Conservation (phyloP, 53 echinoderm and acorn worm species). For the Crossaster papposus region DNA sequence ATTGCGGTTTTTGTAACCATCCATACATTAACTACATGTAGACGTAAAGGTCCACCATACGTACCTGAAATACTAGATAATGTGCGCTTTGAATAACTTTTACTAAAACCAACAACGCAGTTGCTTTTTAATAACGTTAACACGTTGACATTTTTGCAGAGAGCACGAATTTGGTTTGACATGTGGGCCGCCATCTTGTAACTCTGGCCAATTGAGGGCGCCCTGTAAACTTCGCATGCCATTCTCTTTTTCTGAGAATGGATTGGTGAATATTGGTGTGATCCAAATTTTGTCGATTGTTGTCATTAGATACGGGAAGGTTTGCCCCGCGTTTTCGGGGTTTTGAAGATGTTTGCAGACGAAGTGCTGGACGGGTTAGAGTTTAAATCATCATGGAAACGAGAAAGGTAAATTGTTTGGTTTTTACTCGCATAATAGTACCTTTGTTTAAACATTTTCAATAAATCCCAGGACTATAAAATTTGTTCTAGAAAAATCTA, state of each 20-base stretch:
- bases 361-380: conserved; percentile 84
- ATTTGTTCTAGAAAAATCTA: too few relatives aligned
- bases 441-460: too few relatives aligned
- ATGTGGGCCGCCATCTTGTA: conserved; percentile 53
- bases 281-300: conserved; percentile 8
- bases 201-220: not conserved
- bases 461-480: too few relatives aligned
- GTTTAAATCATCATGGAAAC: conserved; percentile 84
- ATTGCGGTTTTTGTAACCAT: too few relatives aligned
- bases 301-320: conserved; percentile 21
- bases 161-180: conserved; percentile 1
- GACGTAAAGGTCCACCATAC: not conserved
- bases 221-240: not conserved
- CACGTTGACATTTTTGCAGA: conserved; percentile 8
- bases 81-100: not conserved
- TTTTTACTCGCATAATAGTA: too few relatives aligned
- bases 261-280: conserved; percentile 36
- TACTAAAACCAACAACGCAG: not conserved
- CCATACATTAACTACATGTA: too few relatives aligned
- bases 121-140: conserved; percentile 8
- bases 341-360: conserved; percentile 74
- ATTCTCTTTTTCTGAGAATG: too few relatives aligned
- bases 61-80: conserved; percentile 9
- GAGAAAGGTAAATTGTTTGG: conserved; percentile 70
- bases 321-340: too few relatives aligned